Evolutionary conservation across 2,888 invertebrate species (phyloP).

Genomic region (Lapara coniferarum): DNA sequence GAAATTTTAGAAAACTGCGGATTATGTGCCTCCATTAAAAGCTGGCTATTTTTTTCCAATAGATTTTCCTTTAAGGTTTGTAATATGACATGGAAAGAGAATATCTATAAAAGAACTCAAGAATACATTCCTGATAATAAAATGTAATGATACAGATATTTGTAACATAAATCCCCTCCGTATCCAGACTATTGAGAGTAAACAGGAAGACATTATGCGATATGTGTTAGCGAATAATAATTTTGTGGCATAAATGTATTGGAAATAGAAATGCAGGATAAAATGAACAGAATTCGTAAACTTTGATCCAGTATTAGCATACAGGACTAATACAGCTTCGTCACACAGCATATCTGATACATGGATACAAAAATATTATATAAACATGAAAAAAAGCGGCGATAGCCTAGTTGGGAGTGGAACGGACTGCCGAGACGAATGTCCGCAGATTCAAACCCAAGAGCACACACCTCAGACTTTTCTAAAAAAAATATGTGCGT

Average conservation of each 20-base stretch:
- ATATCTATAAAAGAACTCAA: background rate
- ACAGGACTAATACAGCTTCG: conserved; percentile 40
- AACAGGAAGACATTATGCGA: conserved; percentile 4
- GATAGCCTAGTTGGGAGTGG: too few relatives aligned
- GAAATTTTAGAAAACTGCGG: too few relatives aligned
- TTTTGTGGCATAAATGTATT: conserved; percentile 6
- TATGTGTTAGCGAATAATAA: conserved; percentile 1
- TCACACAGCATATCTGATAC: conserved; percentile 41
- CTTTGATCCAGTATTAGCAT: conserved; percentile 38
- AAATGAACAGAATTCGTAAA: conserved; percentile 37
- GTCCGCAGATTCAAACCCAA: too few relatives aligned
- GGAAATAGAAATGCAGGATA: conserved; percentile 1
- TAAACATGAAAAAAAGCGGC: conserved; percentile 55
- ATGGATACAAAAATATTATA: conserved; percentile 41
- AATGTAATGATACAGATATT: background rate
- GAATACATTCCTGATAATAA: too few relatives aligned
- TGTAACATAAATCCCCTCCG: background rate
- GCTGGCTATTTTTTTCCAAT: too few relatives aligned
- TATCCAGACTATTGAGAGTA: background rate
- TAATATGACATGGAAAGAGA: background rate
- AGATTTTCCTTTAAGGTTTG: too few relatives aligned
- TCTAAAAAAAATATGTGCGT: too few relatives aligned
- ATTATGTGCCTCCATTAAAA: too few relatives aligned
- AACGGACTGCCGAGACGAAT: too few relatives aligned
- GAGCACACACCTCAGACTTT: too few relatives aligned